A percentile compares a stretch with the other conserved stretches of the same genome.
Conservation (phyloP, 2,113 vertebrate genomes). For the Hirundichthys speculiger region DNA sequence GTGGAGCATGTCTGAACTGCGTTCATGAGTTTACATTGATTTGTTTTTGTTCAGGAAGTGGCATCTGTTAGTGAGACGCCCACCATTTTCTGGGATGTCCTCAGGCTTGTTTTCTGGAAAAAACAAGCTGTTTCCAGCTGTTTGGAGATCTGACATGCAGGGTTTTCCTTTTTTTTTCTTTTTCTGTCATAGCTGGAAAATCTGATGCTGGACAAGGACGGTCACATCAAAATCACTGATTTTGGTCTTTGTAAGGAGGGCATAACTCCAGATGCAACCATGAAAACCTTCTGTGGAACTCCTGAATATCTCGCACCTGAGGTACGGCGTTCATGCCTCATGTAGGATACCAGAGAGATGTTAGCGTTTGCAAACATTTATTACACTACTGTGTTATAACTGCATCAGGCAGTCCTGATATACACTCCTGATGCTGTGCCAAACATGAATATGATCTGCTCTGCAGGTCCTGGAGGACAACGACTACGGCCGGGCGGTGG, state of each 20-base stretch:
- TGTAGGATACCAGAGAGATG: neutral
- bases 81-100: too few species aligned
- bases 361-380: neutral
- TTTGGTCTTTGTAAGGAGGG: slow-evolving; percentile 97
- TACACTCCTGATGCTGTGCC: too few species aligned
- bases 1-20: too few species aligned
- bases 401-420: too few species aligned
- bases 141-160: neutral
- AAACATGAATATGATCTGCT: too few species aligned
- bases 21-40: too few species aligned
- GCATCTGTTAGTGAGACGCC: too few species aligned
- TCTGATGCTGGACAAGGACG: slow-evolving; percentile 95
- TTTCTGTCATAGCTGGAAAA: slow-evolving; percentile 86
- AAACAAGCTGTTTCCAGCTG: neutral
- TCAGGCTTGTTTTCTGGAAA: too few species aligned
- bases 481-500: slow-evolving; percentile 92
- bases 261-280: slow-evolving; percentile 93
- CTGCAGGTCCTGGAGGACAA: slow-evolving; percentile 91
- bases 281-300: slow-evolving; percentile 95
- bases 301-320: slow-evolving; percentile 95
- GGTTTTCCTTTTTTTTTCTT: slow-evolving; percentile 2
- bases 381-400: neutral
- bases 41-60: too few species aligned
- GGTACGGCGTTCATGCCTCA: slow-evolving; percentile 68
- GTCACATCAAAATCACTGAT: slow-evolving; percentile 94